Evolutionary conservation across 2,797 vertebrate species (phyloP).

Genomic region (Meda fulgida): DNA sequence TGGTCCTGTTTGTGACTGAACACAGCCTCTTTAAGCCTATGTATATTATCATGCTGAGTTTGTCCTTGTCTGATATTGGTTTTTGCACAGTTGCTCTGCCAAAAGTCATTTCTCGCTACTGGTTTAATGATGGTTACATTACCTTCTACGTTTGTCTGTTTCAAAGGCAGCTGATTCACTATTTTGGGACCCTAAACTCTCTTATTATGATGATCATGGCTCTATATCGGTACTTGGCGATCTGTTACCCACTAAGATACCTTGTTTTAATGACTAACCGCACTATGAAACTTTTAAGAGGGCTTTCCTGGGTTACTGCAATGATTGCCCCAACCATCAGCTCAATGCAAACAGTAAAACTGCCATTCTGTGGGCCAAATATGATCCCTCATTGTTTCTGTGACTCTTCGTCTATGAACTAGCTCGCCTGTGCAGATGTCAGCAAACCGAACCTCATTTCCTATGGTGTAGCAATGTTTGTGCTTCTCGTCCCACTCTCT

Average conservation of each 20-base stretch:
- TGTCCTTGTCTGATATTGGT: slow-evolving; percentile 72
- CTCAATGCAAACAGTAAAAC: slow-evolving; percentile 58
- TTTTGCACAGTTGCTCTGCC: slow-evolving; percentile 69
- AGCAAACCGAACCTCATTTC: slow-evolving; percentile 60
- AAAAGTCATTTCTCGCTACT: slow-evolving; percentile 69
- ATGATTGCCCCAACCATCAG: slow-evolving; percentile 45
- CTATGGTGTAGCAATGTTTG: slow-evolving; percentile 64
- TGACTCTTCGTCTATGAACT: slow-evolving; percentile 66
- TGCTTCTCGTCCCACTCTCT: slow-evolving; percentile 64
- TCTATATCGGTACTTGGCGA: slow-evolving; percentile 69
- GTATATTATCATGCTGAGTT: slow-evolving; percentile 75
- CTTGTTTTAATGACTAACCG: slow-evolving; percentile 63
- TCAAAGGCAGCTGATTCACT: slow-evolving; percentile 73
- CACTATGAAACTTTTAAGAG: slow-evolving; percentile 53
- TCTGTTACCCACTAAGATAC: slow-evolving; percentile 70
- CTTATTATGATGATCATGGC: slow-evolving; percentile 73
- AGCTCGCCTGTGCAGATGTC: slow-evolving; percentile 69
- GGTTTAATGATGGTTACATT: slow-evolving; percentile 65
- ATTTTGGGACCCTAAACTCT: slow-evolving; percentile 75
- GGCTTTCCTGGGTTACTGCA: slow-evolving; percentile 60
- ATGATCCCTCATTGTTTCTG: slow-evolving; percentile 72
- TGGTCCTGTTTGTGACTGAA: slow-evolving; percentile 66
- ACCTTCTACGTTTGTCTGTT: slow-evolving; percentile 69
- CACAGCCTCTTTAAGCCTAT: slow-evolving; percentile 74
- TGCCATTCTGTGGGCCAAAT: slow-evolving; percentile 71